Conservation (phyloP, 2,113 vertebrate genomes). For the Microtus richardsoni region DNA sequence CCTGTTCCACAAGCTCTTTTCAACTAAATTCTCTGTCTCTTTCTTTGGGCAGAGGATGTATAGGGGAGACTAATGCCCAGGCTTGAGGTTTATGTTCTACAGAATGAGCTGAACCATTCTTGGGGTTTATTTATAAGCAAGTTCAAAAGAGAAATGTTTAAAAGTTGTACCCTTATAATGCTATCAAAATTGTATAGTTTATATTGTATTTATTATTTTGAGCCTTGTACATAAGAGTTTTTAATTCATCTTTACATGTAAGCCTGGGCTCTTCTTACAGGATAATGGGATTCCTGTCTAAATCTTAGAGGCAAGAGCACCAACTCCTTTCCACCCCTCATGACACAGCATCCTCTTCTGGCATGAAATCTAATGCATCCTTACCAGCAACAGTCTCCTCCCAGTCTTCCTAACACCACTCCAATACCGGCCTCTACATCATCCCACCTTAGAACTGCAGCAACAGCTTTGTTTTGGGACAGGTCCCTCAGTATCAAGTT, state of each 20-base stretch:
- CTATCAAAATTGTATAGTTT: constrained; percentile 54
- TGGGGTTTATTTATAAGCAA: constrained; percentile 34
- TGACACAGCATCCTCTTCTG: constrained; percentile 1
- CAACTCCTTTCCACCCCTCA: background rate
- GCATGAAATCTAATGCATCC: background rate
- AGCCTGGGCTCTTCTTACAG: constrained; percentile 11
- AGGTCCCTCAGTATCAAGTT: background rate
- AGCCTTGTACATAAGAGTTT: constrained; percentile 40
- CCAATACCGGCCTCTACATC: background rate
- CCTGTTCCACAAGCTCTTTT: background rate
- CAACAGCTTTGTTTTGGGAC: background rate
- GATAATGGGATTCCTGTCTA: background rate
- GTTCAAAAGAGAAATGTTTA: constrained; percentile 11
- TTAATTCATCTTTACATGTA: constrained; percentile 57
- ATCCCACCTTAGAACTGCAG: background rate
- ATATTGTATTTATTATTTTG: constrained; percentile 31
- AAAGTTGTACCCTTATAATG: background rate
- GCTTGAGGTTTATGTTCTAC: constrained; percentile 21
- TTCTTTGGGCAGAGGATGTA: background rate
- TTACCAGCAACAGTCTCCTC: background rate
- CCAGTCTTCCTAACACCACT: background rate
- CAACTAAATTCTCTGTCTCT: background rate
- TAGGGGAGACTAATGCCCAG: background rate
- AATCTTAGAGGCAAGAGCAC: constrained; percentile 9
- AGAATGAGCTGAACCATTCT: background rate